Percentiles rank a stretch among this genome's conserved stretches.
These are phyloP conservation scores for Speoplatyrhinus poulsoni DNA, from an alignment of 2,113 vertebrate genomes.

Conservation along the genomic window DNA sequence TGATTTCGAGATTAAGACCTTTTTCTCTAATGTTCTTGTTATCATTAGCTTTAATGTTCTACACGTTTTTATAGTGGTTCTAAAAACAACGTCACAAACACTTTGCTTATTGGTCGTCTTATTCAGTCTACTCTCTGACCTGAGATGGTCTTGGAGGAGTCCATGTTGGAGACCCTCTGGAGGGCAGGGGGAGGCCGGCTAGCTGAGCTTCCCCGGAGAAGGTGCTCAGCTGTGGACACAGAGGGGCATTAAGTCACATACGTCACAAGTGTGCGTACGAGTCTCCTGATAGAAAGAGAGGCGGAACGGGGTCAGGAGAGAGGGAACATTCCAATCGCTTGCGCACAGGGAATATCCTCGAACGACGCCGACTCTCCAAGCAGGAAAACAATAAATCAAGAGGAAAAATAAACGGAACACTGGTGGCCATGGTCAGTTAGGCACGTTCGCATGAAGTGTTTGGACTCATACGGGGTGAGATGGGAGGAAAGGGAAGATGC, in stretches of 20 bases:
- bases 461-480: conserved; percentile 45
- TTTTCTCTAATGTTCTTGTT: too few relatives aligned
- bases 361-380: conserved; percentile 11
- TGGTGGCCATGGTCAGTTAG: conserved; percentile 22
- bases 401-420: conserved; percentile 38
- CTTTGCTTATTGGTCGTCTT: background rate
- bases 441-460: conserved; percentile 62
- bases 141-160: conserved; percentile 86
- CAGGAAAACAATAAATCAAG: conserved; percentile 60
- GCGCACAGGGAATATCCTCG: conserved; percentile 38
- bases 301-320: conserved; percentile 33
- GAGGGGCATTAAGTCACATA: background rate
- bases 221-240: conserved; percentile 77
- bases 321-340: conserved; percentile 46
- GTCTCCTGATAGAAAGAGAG: conserved; percentile 25
- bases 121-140: conserved; percentile 67
- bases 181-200: conserved; percentile 81
- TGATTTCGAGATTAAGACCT: too few relatives aligned
- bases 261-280: background rate
- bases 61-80: too few relatives aligned
- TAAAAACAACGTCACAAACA: too few relatives aligned
- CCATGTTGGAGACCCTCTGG: conserved; percentile 88
- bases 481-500: conserved; percentile 23
- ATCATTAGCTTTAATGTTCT: too few relatives aligned
- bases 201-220: conserved; percentile 82